Conservation (phyloP, 2,888 invertebrate genomes). For the Seira ritae region DNA sequence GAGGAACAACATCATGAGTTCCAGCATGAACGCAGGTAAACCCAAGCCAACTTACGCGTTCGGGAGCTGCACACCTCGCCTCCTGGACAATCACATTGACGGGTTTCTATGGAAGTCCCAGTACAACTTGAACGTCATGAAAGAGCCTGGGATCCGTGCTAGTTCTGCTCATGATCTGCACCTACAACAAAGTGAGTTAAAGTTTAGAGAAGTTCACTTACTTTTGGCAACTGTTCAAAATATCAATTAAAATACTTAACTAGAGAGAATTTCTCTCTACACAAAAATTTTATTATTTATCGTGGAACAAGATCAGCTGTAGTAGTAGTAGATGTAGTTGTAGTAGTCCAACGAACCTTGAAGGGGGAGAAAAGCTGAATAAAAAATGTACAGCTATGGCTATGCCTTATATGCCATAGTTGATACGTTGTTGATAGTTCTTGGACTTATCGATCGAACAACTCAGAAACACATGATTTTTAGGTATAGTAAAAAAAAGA, state of each 20-base stretch:
- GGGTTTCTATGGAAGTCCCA: slow-evolving; percentile 72
- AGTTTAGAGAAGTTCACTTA: no score
- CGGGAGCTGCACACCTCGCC: slow-evolving; percentile 72
- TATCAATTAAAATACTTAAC: no score
- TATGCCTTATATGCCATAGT: no score
- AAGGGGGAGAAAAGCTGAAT: no score
- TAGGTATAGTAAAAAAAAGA: neutral
- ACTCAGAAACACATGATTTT: neutral
- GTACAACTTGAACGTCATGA: slow-evolving; percentile 70
- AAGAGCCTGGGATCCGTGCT: slow-evolving; percentile 63
- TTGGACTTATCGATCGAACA: neutral
- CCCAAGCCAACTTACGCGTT: slow-evolving; percentile 69
- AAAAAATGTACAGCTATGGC: no score
- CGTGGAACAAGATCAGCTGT: neutral
- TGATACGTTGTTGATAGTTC: no score
- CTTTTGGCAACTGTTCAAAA: no score
- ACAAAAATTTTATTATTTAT: no score
- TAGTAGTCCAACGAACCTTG: no score
- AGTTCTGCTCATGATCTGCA: slow-evolving; percentile 70
- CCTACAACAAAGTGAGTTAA: slow-evolving; percentile 64
- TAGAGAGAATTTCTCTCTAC: no score
- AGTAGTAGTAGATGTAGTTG: no score
- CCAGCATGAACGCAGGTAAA: slow-evolving; percentile 33
- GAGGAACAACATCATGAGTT: slow-evolving; percentile 37
- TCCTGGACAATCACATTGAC: slow-evolving; percentile 72